These are phyloP conservation scores for Pseudomyrmex dendroicus DNA, from an alignment of 1,140 invertebrate species.

Conservation along the genomic window DNA sequence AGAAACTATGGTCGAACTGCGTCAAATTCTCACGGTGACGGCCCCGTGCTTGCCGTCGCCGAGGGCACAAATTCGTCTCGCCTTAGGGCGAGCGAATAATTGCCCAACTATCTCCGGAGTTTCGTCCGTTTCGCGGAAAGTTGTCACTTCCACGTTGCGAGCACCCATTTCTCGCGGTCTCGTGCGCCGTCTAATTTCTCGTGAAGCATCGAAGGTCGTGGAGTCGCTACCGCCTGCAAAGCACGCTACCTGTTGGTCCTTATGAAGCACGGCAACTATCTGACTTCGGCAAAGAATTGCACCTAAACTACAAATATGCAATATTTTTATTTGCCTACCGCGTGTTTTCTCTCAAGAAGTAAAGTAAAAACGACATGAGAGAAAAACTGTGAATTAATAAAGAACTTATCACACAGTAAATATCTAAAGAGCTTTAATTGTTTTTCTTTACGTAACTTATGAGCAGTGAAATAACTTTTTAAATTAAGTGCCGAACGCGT, in stretches of 20 bases:
- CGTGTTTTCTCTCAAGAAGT: neutral
- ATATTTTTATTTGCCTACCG: neutral
- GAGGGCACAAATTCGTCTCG: conserved; percentile 54
- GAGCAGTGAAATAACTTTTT: too few species aligned
- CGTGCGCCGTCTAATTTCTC: conserved; percentile 55
- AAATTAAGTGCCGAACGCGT: too few species aligned
- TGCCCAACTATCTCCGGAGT: conserved; percentile 59
- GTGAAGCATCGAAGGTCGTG: conserved; percentile 49
- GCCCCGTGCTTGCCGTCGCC: conserved; percentile 19
- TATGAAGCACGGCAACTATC: neutral
- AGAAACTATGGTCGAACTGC: conserved; percentile 53
- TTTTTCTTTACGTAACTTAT: too few species aligned
- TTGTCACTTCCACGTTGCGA: conserved; percentile 61
- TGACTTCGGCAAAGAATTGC: neutral
- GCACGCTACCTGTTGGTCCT: conserved; percentile 53
- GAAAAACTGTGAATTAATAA: too few species aligned
- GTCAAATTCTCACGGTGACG: conserved; percentile 54
- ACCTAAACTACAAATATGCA: neutral
- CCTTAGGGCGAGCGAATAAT: conserved; percentile 57
- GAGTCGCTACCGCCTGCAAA: conserved; percentile 10
- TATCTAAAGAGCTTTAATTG: too few species aligned
- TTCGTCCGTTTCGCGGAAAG: conserved; percentile 53
- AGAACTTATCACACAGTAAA: too few species aligned
- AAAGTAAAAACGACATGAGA: too few species aligned
- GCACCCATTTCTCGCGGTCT: conserved; percentile 52